phyloP scores from a whole-genome alignment of 2,797 vertebrate genomes.

The Diceros bicornis region DNA sequence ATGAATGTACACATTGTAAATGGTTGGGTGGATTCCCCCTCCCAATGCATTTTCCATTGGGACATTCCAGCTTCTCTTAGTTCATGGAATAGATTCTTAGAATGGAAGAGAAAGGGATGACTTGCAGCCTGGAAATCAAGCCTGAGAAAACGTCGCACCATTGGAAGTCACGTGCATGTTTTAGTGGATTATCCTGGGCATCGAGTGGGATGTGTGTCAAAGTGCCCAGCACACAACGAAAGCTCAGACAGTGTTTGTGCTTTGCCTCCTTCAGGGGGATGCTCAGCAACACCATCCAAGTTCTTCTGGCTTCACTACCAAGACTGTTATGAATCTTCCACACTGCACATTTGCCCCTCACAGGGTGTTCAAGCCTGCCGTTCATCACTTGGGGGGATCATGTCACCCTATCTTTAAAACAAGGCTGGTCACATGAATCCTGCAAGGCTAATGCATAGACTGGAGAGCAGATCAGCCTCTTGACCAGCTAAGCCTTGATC shows the following conservation, averaged over 20 bases:
- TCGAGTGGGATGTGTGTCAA: fast-evolving
- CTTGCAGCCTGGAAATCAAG: neutral
- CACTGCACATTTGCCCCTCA: fast-evolving
- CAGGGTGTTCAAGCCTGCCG: fast-evolving
- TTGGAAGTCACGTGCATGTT: fast-evolving
- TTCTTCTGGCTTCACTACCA: neutral
- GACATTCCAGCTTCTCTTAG: too few relatives aligned
- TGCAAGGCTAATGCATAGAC: fast-evolving
- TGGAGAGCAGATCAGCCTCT: neutral
- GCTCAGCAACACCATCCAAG: fast-evolving
- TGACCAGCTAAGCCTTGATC: fast-evolving
- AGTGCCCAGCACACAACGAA: fast-evolving
- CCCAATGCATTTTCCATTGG: fast-evolving
- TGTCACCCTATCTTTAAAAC: neutral
- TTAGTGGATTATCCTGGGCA: fast-evolving
- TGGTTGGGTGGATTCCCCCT: too few relatives aligned
- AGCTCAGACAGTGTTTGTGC: fast-evolving
- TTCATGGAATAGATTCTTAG: neutral
- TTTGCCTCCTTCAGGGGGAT: fast-evolving
- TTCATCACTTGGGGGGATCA: fast-evolving
- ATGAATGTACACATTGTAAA: fast-evolving
- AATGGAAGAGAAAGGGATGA: too few relatives aligned
- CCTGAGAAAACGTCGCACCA: fast-evolving
- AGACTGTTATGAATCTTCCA: neutral
- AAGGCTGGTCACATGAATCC: fast-evolving